Percentiles rank a stretch among this genome's conserved stretches.
These are phyloP conservation scores for Eulemur albifrons DNA, from an alignment of 2,797 vertebrate species.

Conservation along the genomic window DNA sequence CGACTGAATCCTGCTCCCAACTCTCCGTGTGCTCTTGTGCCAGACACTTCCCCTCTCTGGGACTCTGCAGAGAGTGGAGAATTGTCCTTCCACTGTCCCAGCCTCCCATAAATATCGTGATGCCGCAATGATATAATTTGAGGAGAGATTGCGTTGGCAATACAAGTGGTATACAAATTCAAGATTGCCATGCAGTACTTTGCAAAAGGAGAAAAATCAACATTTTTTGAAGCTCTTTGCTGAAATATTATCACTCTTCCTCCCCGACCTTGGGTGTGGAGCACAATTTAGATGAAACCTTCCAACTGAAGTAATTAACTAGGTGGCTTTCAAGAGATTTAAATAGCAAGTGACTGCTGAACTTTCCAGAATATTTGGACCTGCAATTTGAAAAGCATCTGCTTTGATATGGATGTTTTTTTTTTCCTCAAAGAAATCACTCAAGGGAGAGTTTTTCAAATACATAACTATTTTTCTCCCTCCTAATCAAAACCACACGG, in stretches of 20 bases:
- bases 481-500: conserved; percentile 74
- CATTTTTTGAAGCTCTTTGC: conserved; percentile 68
- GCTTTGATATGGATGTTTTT: conserved; percentile 79
- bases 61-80: background rate
- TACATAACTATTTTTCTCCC: conserved; percentile 71
- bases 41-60: background rate
- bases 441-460: conserved; percentile 85
- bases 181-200: conserved; percentile 39
- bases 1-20: background rate
- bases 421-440: conserved; percentile 82
- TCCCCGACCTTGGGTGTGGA: conserved; percentile 79
- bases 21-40: background rate
- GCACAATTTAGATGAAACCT: conserved; percentile 80
- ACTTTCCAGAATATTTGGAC: conserved; percentile 84
- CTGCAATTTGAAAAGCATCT: conserved; percentile 79
- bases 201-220: conserved; percentile 65
- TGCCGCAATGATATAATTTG: background rate
- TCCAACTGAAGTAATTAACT: conserved; percentile 86
- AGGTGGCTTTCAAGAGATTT: conserved; percentile 85
- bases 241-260: conserved; percentile 70
- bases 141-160: conserved; percentile 52
- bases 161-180: conserved; percentile 59
- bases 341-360: conserved; percentile 84
- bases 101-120: background rate
- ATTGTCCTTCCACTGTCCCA: conserved; percentile 6